Evolutionary conservation across 1,140 invertebrate species (phyloP).

Genomic region (Zaprionus tsacasi): DNA sequence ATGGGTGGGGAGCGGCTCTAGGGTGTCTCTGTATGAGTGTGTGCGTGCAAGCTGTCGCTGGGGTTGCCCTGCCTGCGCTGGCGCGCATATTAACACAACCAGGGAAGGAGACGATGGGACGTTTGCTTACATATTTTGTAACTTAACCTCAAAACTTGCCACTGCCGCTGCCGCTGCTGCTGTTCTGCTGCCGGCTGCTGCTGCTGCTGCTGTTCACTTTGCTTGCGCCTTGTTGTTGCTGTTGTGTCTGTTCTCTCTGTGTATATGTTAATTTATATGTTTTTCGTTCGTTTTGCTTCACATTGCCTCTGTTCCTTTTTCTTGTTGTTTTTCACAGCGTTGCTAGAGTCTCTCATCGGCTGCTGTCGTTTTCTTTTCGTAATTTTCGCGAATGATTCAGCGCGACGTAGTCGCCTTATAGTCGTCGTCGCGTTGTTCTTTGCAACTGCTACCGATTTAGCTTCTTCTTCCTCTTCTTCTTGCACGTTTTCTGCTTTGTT

Average conservation of each 20-base stretch:
- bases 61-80: slow-evolving; percentile 23
- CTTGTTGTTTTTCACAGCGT: slow-evolving; percentile 2
- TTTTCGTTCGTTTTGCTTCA: slow-evolving; percentile 49
- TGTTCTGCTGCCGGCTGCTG: slow-evolving; percentile 6
- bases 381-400: slow-evolving; percentile 72
- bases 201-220: slow-evolving; percentile 35
- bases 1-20: slow-evolving; percentile 13
- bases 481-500: slow-evolving; percentile 61
- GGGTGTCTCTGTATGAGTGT: slow-evolving; percentile 18
- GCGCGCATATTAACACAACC: slow-evolving; percentile 66
- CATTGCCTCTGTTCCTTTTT: slow-evolving; percentile 24
- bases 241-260: slow-evolving; percentile 43
- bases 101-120: slow-evolving; percentile 28
- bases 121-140: slow-evolving; percentile 61
- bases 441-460: slow-evolving; percentile 34
- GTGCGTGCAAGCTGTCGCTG: slow-evolving; percentile 27
- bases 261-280: slow-evolving; percentile 78
- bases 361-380: slow-evolving; percentile 57
- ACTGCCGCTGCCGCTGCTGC: slow-evolving; percentile 11
- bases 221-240: slow-evolving; percentile 40
- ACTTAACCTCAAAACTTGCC: slow-evolving; percentile 75
- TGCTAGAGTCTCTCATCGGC: slow-evolving; percentile 18
- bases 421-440: slow-evolving; percentile 52
- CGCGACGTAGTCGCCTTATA: slow-evolving; percentile 2
- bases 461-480: slow-evolving; percentile 32